Evolutionary conservation across 37 sponge, comb jelly and placozoan species (phyloP).

Genomic region (Haliclona indistincta): DNA sequence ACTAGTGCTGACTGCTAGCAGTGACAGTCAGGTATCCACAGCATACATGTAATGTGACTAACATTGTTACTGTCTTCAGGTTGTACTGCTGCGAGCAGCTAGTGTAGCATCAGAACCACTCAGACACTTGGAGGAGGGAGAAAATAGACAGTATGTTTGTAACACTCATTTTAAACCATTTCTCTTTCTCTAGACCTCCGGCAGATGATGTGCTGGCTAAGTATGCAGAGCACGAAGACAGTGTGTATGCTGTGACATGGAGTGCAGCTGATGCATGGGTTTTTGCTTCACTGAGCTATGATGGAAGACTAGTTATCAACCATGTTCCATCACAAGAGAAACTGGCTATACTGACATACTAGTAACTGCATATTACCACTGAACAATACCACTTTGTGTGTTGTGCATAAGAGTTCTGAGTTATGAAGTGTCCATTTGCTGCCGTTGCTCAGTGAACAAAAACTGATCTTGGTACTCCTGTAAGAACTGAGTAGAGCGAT

Average conservation of each 20-base stretch:
- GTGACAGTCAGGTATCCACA: slow-evolving; percentile 72
- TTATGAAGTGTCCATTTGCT: neutral
- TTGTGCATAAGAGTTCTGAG: neutral
- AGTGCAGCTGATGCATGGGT: slow-evolving; percentile 93
- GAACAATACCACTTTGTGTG: neutral
- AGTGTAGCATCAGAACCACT: slow-evolving; percentile 90
- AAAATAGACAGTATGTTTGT: slow-evolving; percentile 15
- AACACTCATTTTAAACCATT: neutral
- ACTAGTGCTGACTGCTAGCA: slow-evolving; percentile 81
- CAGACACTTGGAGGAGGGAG: slow-evolving; percentile 69
- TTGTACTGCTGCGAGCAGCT: slow-evolving; percentile 73
- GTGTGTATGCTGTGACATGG: slow-evolving; percentile 93
- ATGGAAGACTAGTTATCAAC: slow-evolving; percentile 95
- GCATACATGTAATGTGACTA: neutral
- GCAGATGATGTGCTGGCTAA: slow-evolving; percentile 73
- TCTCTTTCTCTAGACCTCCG: slow-evolving; percentile 6
- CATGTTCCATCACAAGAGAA: slow-evolving; percentile 85
- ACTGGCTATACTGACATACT: slow-evolving; percentile 66
- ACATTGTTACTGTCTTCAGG: slow-evolving; percentile 7
- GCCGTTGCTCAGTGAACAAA: slow-evolving; percentile 40
- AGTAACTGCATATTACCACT: neutral
- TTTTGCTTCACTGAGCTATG: slow-evolving; percentile 97
- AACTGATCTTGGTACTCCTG: slow-evolving; percentile 76
- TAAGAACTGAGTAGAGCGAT: slow-evolving; percentile 91
- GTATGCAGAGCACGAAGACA: slow-evolving; percentile 98